phyloP scores from a whole-genome alignment of 2,797 vertebrate species.

The Diplodus puntazzo region DNA sequence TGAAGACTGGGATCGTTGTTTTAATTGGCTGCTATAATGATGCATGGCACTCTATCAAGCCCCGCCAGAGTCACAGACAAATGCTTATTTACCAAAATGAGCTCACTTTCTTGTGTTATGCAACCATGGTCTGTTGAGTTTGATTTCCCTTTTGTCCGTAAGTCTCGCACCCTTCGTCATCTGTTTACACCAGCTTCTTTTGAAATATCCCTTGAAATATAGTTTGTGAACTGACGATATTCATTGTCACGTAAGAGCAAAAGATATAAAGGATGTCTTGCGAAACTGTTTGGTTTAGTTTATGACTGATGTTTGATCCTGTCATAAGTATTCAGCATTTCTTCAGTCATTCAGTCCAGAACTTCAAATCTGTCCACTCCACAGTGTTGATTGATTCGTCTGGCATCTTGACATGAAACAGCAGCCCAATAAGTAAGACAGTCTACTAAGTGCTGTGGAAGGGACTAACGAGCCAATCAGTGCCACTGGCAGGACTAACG shows the following conservation, averaged over 20 bases:
- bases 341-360: too few species aligned
- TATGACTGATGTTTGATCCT: neutral
- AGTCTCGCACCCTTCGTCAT: slow-evolving; percentile 20
- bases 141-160: slow-evolving; percentile 36
- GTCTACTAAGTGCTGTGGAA: too few species aligned
- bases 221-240: slow-evolving; percentile 19
- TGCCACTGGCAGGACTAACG: too few species aligned
- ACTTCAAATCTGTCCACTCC: too few species aligned
- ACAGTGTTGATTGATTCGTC: too few species aligned
- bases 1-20: slow-evolving; percentile 30
- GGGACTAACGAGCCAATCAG: too few species aligned
- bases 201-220: slow-evolving; percentile 27
- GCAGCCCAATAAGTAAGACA: too few species aligned
- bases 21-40: slow-evolving; percentile 37
- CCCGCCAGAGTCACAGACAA: slow-evolving; percentile 41
- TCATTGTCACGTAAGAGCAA: neutral
- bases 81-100: slow-evolving; percentile 56
- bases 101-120: slow-evolving; percentile 55
- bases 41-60: slow-evolving; percentile 37
- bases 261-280: neutral
- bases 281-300: slow-evolving; percentile 4
- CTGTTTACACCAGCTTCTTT: slow-evolving; percentile 34
- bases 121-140: slow-evolving; percentile 39
- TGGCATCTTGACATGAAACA: too few species aligned
- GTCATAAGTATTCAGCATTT: neutral